Conservation (phyloP, 2,113 vertebrate species). For the Chrysochloris asiatica region DNA sequence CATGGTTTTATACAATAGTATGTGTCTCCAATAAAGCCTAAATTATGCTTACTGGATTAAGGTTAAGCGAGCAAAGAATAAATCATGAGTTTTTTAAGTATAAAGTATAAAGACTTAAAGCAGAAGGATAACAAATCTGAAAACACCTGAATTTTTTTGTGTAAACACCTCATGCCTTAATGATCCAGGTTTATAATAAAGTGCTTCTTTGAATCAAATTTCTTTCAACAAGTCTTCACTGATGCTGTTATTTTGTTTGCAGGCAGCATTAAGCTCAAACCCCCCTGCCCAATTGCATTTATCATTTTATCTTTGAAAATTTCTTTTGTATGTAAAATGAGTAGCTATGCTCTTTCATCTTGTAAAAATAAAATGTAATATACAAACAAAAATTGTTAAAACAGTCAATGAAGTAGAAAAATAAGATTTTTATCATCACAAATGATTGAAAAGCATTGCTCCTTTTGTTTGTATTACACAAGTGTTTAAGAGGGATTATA, state of each 20-base stretch:
- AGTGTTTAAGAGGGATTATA: not conserved
- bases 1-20: not conserved
- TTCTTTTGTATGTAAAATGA: not conserved
- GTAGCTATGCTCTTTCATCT: not conserved
- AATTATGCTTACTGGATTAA: not conserved
- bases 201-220: not conserved
- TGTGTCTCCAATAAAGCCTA: not conserved
- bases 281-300: not conserved
- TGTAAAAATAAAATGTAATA: not conserved
- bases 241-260: not conserved
- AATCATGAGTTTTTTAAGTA: slow-evolving; percentile 1
- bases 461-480: not conserved
- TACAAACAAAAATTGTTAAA: slow-evolving; percentile 1
- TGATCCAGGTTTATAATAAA: not conserved
- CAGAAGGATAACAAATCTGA: not conserved
- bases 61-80: not conserved
- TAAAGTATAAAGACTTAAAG: slow-evolving; percentile 28
- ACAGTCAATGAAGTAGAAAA: not conserved
- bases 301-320: slow-evolving; percentile 46
- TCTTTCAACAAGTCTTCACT: not conserved
- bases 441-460: not conserved
- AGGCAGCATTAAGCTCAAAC: not conserved
- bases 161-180: slow-evolving; percentile 18
- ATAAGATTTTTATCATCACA: not conserved
- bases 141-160: not conserved